phyloP scores from a whole-genome alignment of 2,113 vertebrate species.

The Dipodomys ordii region DNA sequence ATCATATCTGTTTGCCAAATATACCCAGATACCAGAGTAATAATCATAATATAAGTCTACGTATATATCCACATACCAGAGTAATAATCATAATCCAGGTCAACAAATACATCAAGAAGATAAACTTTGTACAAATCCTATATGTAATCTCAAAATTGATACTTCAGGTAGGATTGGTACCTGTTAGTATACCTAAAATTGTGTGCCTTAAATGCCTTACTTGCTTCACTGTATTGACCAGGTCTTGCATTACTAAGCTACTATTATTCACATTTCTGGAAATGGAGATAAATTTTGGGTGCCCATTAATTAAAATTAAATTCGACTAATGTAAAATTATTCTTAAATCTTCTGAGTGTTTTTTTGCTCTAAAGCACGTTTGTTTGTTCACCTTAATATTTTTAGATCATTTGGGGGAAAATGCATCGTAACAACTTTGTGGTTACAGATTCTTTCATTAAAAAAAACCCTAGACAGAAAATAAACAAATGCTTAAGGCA shows the following conservation, averaged over 20 bases:
- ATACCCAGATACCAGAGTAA: background rate
- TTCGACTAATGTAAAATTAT: background rate
- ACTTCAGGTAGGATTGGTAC: background rate
- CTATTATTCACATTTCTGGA: background rate
- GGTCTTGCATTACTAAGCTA: background rate
- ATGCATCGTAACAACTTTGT: background rate
- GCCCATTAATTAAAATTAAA: background rate
- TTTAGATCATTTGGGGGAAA: background rate
- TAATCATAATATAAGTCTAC: background rate
- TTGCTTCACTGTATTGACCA: background rate
- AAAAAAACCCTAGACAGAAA: background rate
- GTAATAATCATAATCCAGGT: background rate
- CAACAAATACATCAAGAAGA: background rate
- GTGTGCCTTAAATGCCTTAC: background rate
- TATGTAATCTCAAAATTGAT: background rate
- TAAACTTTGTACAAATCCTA: slow-evolving; percentile 8
- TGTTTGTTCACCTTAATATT: background rate
- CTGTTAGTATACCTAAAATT: background rate
- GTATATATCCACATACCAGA: background rate
- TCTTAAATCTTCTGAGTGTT: background rate
- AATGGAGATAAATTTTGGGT: background rate
- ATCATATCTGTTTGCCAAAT: background rate
- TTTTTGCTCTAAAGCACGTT: background rate
- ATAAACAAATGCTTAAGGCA: background rate
- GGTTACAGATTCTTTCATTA: background rate